phyloP scores from a whole-genome alignment of 2,888 invertebrate genomes.

The Coronaproctus castanopsis region DNA sequence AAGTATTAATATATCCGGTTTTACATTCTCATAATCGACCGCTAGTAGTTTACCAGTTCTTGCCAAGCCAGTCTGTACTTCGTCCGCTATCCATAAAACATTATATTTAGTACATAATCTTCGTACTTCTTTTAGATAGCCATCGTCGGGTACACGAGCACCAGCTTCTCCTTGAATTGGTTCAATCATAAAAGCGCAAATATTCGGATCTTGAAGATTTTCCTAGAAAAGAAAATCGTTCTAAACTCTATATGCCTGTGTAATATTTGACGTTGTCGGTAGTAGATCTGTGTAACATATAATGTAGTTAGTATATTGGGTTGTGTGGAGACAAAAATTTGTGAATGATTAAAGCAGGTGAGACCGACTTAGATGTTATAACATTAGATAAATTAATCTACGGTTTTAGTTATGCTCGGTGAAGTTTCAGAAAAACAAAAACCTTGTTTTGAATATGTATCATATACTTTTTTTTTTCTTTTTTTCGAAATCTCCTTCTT shows the following conservation, averaged over 20 bases:
- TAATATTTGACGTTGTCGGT: too few species aligned
- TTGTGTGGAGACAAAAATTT: too few species aligned
- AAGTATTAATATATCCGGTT: constrained; percentile 72
- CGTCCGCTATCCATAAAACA: constrained; percentile 85
- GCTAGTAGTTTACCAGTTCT: constrained; percentile 75
- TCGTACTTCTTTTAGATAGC: constrained; percentile 60
- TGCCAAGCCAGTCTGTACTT: constrained; percentile 83
- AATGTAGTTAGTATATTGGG: too few species aligned
- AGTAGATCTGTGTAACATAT: too few species aligned
- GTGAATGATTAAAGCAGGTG: background rate
- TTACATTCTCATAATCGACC: constrained; percentile 66
- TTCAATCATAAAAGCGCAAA: constrained; percentile 91
- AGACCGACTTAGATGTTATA: too few species aligned
- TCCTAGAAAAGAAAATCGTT: constrained; percentile 28
- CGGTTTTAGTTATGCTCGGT: too few species aligned
- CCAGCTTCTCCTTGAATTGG: constrained; percentile 96
- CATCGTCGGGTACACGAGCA: constrained; percentile 66
- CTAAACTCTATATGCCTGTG: too few species aligned
- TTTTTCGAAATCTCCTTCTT: too few species aligned
- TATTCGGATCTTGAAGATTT: constrained; percentile 53
- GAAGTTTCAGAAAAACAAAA: too few species aligned
- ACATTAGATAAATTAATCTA: too few species aligned
- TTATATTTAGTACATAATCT: constrained; percentile 73
- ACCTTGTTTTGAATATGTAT: too few species aligned
- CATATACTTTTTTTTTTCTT: too few species aligned